These are phyloP conservation scores for Odontocerum albicorne DNA, from an alignment of 2,888 invertebrate species.

Conservation along the genomic window DNA sequence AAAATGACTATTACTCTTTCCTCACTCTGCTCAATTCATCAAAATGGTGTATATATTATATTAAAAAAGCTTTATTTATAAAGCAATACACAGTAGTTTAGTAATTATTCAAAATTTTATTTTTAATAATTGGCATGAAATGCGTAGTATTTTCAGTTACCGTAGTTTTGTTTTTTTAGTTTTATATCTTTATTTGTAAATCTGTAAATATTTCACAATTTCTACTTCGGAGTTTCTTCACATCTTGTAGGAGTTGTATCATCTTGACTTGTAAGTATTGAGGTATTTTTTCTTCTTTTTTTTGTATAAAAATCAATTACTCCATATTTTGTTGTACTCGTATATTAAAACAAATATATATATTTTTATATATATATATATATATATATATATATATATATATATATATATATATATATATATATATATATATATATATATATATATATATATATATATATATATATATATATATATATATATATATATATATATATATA, in stretches of 20 bases:
- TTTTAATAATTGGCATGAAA: conserved; percentile 1
- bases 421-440: neutral
- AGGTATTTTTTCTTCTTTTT: too few species aligned
- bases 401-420: conserved; percentile 4
- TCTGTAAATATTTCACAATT: too few species aligned
- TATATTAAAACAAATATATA: conserved; percentile 5
- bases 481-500: neutral
- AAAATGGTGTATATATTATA: conserved; percentile 11
- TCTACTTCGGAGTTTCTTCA: too few species aligned
- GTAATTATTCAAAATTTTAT: conserved; percentile 14
- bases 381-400: conserved; percentile 30
- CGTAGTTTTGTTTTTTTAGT: too few species aligned
- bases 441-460: neutral
- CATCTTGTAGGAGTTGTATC: too few species aligned
- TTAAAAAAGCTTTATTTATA: conserved; percentile 7
- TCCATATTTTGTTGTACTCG: too few species aligned
- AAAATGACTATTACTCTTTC: too few species aligned
- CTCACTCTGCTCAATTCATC: too few species aligned
- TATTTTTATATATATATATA: conserved; percentile 21
- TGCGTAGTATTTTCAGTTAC: conserved; percentile 12
- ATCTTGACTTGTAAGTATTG: too few species aligned
- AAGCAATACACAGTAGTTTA: conserved; percentile 1
- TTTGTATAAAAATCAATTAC: too few species aligned
- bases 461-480: neutral
- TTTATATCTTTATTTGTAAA: too few species aligned